These are phyloP conservation scores for Chondrosia reniformis DNA, from an alignment of 37 sponge, comb jelly and placozoan genomes.

Conservation along the genomic window DNA sequence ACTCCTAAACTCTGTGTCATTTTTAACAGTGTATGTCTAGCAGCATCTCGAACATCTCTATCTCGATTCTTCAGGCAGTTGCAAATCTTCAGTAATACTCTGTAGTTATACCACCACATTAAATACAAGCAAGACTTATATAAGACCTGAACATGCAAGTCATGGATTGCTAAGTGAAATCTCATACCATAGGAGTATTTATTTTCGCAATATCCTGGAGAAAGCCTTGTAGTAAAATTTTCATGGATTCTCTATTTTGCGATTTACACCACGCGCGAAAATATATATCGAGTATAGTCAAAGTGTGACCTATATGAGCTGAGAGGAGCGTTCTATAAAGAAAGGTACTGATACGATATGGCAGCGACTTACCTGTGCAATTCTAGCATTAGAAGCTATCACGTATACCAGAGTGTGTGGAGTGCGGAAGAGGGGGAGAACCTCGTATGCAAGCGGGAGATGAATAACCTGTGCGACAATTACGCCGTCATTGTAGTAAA, in stretches of 20 bases:
- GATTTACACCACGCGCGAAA: conserved; percentile 7
- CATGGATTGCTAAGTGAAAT: no score
- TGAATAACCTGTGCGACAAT: conserved; percentile 12
- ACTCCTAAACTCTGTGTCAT: conserved; percentile 75
- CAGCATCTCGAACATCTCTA: conserved; percentile 65
- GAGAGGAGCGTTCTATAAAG: neutral
- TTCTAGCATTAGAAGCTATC: conserved; percentile 14
- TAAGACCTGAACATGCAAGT: no score
- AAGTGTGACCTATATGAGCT: neutral
- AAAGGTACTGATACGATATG: neutral
- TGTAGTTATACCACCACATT: conserved; percentile 9
- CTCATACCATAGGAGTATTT: no score
- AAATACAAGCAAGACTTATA: no score
- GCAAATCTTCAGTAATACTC: conserved; percentile 80
- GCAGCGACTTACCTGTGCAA: conserved; percentile 22
- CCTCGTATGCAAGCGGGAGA: conserved; percentile 23
- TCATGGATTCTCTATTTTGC: no score
- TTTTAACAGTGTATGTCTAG: conserved; percentile 73
- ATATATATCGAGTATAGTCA: neutral
- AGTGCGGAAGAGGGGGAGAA: conserved; percentile 26
- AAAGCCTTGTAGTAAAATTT: neutral
- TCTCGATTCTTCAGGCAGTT: conserved; percentile 58
- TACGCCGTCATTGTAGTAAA: conserved; percentile 10
- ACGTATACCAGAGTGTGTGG: conserved; percentile 22
- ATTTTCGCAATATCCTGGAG: conserved; percentile 3